Percentiles rank a stretch among this genome's conserved stretches.
These are phyloP conservation scores for Cantharis rufa DNA, from an alignment of 2,888 invertebrate genomes.

Conservation along the genomic window DNA sequence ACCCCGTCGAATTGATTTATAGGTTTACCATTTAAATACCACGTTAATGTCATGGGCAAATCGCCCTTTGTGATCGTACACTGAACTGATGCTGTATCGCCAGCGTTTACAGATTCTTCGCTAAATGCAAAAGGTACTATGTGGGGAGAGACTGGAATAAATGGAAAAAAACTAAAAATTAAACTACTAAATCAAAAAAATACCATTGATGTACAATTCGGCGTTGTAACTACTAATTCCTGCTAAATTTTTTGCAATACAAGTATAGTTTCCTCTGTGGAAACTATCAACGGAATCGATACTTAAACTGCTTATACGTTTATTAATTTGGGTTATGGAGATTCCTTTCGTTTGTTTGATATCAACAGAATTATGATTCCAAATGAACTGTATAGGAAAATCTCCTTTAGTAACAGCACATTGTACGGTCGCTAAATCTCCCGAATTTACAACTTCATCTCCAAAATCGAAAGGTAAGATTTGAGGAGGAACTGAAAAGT, in stretches of 20 bases:
- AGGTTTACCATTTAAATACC: slow-evolving; percentile 66
- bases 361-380: slow-evolving; percentile 72
- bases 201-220: slow-evolving; percentile 74
- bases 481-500: slow-evolving; percentile 47
- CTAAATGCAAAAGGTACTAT: slow-evolving; percentile 70
- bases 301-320: slow-evolving; percentile 67
- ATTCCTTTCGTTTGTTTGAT: slow-evolving; percentile 44
- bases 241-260: slow-evolving; percentile 73
- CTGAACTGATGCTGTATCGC: slow-evolving; percentile 72
- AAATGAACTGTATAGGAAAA: slow-evolving; percentile 71
- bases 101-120: slow-evolving; percentile 71
- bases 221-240: slow-evolving; percentile 71
- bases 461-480: slow-evolving; percentile 55
- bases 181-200: slow-evolving; percentile 29
- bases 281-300: slow-evolving; percentile 72
- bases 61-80: slow-evolving; percentile 79
- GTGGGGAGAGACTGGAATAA: slow-evolving; percentile 66
- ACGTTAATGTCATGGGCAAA: slow-evolving; percentile 71
- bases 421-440: slow-evolving; percentile 69
- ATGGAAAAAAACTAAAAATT: not conserved
- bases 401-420: slow-evolving; percentile 76
- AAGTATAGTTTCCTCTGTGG: slow-evolving; percentile 78
- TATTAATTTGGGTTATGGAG: slow-evolving; percentile 53
- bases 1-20: slow-evolving; percentile 57
- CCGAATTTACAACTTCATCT: slow-evolving; percentile 68